These are phyloP conservation scores for Macrotis lagotis DNA, from an alignment of 2,113 vertebrate species.

Conservation along the genomic window DNA sequence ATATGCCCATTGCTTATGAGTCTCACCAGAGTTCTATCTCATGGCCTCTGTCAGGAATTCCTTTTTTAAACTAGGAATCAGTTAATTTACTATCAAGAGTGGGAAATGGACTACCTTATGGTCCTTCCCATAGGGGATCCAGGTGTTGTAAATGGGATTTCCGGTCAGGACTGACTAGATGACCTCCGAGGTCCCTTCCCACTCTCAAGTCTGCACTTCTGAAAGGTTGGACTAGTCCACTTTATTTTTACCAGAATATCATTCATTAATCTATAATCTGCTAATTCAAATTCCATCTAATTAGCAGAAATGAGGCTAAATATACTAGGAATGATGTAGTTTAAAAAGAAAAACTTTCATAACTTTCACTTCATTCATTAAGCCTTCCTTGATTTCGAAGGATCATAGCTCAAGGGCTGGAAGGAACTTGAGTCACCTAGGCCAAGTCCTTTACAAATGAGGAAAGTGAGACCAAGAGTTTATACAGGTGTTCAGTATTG, in stretches of 20 bases:
- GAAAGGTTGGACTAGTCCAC: not conserved
- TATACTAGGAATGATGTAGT: conserved; percentile 1
- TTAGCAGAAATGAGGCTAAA: not conserved
- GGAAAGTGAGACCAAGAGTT: not conserved
- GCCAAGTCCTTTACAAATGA: not conserved
- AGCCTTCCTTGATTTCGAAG: not conserved
- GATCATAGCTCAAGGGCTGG: not conserved
- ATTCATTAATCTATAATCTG: not conserved
- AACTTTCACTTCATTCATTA: not conserved
- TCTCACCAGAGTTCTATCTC: not conserved
- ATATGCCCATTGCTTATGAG: not conserved
- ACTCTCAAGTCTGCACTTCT: not conserved
- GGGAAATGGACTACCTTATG: not conserved
- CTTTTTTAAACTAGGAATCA: not conserved
- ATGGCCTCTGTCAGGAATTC: not conserved
- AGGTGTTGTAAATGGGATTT: not conserved
- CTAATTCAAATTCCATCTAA: not conserved
- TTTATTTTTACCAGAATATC: not conserved
- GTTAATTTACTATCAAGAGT: not conserved
- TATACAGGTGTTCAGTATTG: not conserved
- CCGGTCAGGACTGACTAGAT: not conserved
- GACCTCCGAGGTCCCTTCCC: not conserved
- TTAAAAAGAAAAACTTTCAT: conserved; percentile 56
- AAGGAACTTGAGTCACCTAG: not conserved
- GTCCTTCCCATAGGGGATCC: not conserved